Conservation (phyloP, 2,797 vertebrate species). For the Odontamblyopus lacepedii region DNA sequence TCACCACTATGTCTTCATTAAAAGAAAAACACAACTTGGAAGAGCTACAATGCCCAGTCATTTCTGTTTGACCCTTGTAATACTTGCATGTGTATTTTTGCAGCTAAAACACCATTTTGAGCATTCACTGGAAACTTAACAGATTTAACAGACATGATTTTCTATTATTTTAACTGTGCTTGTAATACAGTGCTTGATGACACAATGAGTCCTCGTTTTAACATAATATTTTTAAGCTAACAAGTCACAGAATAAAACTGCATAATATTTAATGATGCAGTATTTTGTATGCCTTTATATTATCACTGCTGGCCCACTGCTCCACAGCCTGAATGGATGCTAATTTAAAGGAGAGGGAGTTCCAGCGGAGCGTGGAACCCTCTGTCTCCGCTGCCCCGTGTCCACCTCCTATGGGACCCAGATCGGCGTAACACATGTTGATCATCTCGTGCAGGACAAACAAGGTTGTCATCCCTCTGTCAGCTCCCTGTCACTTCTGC, state of each 20-base stretch:
- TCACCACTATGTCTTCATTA: too few relatives aligned
- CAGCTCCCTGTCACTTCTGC: constrained; percentile 78
- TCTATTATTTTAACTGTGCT: constrained; percentile 8
- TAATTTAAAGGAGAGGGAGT: constrained; percentile 71
- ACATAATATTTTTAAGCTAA: constrained; percentile 45
- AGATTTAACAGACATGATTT: neutral
- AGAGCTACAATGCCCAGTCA: neutral
- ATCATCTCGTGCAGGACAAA: constrained; percentile 79
- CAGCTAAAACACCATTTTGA: neutral
- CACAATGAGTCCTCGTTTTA: constrained; percentile 51
- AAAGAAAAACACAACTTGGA: too few relatives aligned
- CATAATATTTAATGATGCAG: constrained; percentile 71
- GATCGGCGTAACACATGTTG: constrained; percentile 70
- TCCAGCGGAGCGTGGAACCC: constrained; percentile 54
- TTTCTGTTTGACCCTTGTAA: neutral
- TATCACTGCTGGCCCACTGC: constrained; percentile 49
- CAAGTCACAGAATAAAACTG: constrained; percentile 65
- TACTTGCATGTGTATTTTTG: neutral
- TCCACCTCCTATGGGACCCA: constrained; percentile 72
- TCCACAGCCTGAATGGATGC: constrained; percentile 62
- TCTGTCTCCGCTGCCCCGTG: constrained; percentile 52
- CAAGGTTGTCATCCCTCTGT: constrained; percentile 75
- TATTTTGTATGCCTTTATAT: constrained; percentile 60
- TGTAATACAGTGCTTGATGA: constrained; percentile 26
- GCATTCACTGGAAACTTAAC: neutral